Conservation (phyloP, 2,888 invertebrate genomes). For the Habroteleia sp. region DNA sequence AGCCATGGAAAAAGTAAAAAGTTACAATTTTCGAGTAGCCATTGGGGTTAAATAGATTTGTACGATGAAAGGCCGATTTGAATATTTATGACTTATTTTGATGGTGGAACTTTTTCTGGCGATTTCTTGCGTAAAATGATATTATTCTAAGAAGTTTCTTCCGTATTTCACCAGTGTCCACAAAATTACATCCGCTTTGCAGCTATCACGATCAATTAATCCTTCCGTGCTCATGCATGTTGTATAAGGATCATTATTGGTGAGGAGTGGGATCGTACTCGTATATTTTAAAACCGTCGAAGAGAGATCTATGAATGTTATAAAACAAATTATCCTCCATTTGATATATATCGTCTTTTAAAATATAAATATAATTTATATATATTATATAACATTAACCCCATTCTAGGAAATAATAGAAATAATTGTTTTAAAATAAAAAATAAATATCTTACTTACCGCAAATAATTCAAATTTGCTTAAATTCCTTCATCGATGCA, state of each 20-base stretch:
- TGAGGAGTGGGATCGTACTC: neutral
- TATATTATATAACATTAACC: too few species aligned
- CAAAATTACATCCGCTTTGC: conserved; percentile 45
- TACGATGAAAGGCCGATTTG: neutral
- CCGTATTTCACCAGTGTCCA: conserved; percentile 41
- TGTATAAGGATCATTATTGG: conserved; percentile 52
- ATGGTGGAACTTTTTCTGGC: conserved; percentile 5
- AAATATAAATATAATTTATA: neutral
- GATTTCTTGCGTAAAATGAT: conserved; percentile 23
- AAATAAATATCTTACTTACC: too few species aligned
- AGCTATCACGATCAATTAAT: conserved; percentile 55
- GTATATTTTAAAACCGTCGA: conserved; percentile 27
- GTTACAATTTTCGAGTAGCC: neutral
- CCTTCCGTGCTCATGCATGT: conserved; percentile 54
- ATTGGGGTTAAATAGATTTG: conserved; percentile 1
- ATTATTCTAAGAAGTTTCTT: conserved; percentile 25
- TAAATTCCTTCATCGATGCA: conserved; percentile 32
- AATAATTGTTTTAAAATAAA: too few species aligned
- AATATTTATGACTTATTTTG: conserved; percentile 22
- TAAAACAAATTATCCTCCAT: conserved; percentile 8
- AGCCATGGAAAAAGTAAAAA: neutral
- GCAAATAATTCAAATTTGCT: conserved; percentile 37
- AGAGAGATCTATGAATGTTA: conserved; percentile 9
- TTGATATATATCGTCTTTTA: neutral
- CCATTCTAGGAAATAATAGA: too few species aligned